Base-by-base conservation (phyloP, 2,113 vertebrate species). In the Noturus placidus region DNA sequence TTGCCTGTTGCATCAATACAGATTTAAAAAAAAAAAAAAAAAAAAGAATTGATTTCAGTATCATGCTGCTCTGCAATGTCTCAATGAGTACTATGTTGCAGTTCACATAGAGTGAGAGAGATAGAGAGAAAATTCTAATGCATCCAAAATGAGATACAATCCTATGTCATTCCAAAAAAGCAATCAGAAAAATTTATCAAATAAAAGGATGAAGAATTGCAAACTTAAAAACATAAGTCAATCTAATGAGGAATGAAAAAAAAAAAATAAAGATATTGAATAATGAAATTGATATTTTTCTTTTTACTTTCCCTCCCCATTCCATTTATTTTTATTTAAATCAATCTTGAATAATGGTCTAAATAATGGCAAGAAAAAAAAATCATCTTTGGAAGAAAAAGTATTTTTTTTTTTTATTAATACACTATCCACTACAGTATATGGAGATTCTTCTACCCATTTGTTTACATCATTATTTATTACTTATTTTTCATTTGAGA, bases 371-470 rank as follows among this genome's bases (percentile, higher is more conserved):
- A 83, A 93, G 33, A 91, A 93, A 93, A 93, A 91, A 91, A 92
- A 95, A 94, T 94, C 91, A 96, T 97, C 96, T 97, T 98, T 97
- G 96, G 96, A 96, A 96, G 92, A 93, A 92, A 92, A 94, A 85
- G 63, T 93, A 84, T 91, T 93, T 30, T 83, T 91, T 93, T 30
- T 83, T 83, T 84, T 82, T 91, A 93, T 92, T 92, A 93, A 94
- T 94, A 94, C 87, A 95, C 95, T 94, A 97, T 95, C 93, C 93
- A 94, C 96, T 97, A 97, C 95, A 94, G 95, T 96, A 95, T 93
- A 96, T 96, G 96, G 95, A 96, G 94, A 95, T 92, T 95, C 95
- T 93, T 93, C 97, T 97, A 97, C 94, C 96, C 96, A 96, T 94
- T 94, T 96, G 95, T 87, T 88, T 82, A 89, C 94, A 67, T 95